phyloP scores from a whole-genome alignment of 2,888 invertebrate genomes.

The Abscondita cerata region DNA sequence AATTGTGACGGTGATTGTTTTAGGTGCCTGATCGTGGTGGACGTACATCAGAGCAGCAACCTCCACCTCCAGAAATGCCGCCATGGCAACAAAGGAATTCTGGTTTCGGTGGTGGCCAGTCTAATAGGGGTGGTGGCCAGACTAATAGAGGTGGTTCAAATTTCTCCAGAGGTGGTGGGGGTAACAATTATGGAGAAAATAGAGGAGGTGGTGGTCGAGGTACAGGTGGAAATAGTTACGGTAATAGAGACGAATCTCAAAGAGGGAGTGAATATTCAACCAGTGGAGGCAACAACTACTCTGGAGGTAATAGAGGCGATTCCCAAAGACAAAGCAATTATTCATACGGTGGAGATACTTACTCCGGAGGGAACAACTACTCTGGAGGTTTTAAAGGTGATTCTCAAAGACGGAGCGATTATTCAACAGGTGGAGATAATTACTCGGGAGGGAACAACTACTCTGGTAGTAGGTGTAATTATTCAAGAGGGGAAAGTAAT shows the following conservation, averaged over 20 bases:
- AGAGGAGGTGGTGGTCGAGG: slow-evolving; percentile 42
- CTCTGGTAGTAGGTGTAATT: slow-evolving; percentile 13
- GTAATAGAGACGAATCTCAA: neutral
- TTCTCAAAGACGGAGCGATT: slow-evolving; percentile 30
- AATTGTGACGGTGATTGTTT: slow-evolving; percentile 12
- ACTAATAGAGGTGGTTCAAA: slow-evolving; percentile 41
- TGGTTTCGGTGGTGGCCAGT: slow-evolving; percentile 60
- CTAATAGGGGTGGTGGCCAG: slow-evolving; percentile 56
- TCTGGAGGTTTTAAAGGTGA: slow-evolving; percentile 3
- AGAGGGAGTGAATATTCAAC: slow-evolving; percentile 11
- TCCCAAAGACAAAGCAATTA: slow-evolving; percentile 58
- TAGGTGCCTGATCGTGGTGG: slow-evolving; percentile 96
- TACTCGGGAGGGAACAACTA: neutral
- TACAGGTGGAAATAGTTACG: slow-evolving; percentile 45
- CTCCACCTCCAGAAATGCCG: slow-evolving; percentile 97
- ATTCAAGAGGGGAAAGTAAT: neutral
- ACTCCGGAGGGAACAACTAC: slow-evolving; percentile 37
- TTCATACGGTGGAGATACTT: slow-evolving; percentile 42
- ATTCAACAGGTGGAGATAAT: slow-evolving; percentile 37
- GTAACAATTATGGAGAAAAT: slow-evolving; percentile 17
- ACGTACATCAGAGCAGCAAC: slow-evolving; percentile 86
- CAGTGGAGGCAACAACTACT: slow-evolving; percentile 23
- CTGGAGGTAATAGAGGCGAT: slow-evolving; percentile 39
- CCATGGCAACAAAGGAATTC: slow-evolving; percentile 81
- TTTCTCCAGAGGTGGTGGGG: slow-evolving; percentile 9